Conservation (phyloP, 2,113 vertebrate genomes). For the Laterallus jamaicensis region DNA sequence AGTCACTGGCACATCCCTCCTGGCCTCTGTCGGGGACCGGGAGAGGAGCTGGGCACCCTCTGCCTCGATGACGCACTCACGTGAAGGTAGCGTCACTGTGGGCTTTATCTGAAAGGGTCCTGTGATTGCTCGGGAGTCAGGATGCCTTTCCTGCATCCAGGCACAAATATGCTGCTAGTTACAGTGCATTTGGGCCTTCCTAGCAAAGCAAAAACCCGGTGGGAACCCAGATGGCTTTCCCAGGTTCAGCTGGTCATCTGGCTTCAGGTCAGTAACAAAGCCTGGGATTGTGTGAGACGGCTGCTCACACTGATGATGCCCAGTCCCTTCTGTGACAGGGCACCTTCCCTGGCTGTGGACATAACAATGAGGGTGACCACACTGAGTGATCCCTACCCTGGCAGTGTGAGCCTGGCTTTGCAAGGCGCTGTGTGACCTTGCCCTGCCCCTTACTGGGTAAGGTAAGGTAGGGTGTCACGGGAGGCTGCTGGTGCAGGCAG, state of each 20-base stretch:
- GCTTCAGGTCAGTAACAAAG: neutral
- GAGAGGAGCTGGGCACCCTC: neutral
- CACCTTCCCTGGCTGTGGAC: neutral
- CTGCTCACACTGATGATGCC: rapidly evolving
- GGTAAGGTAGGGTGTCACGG: neutral
- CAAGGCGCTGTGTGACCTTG: neutral
- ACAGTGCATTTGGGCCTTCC: neutral
- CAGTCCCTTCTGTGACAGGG: neutral
- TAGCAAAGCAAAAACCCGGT: neutral
- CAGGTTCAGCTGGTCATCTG: neutral
- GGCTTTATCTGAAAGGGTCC: neutral
- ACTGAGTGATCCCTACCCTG: neutral
- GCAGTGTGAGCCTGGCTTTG: neutral
- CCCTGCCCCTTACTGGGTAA: neutral
- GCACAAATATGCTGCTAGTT: neutral
- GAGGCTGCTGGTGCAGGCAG: neutral
- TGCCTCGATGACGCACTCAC: neutral
- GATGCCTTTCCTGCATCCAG: neutral
- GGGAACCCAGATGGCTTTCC: neutral
- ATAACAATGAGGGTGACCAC: rapidly evolving
- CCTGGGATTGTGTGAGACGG: rapidly evolving
- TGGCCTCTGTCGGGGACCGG: neutral
- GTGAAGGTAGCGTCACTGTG: rapidly evolving
- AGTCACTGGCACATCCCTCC: neutral
- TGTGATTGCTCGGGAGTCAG: neutral